Percentiles rank a stretch among this genome's conserved stretches.
Evolutionary conservation across 2,797 vertebrate genomes (phyloP).

Genomic region (Gallinago nigripennis): DNA sequence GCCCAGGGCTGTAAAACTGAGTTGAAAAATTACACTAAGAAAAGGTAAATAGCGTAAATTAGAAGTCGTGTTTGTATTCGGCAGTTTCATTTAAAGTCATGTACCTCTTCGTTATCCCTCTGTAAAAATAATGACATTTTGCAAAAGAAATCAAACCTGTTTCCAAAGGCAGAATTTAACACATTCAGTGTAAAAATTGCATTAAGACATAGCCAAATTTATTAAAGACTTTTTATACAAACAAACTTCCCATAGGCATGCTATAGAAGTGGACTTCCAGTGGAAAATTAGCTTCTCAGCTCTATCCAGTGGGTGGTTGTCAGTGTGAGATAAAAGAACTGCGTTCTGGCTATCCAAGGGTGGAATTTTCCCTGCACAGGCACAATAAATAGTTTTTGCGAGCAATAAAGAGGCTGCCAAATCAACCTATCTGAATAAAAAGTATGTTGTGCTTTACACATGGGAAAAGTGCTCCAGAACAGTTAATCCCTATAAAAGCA

Average conservation of each 20-base stretch:
- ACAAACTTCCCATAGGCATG: neutral
- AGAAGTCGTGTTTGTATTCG: neutral
- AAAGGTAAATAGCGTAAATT: neutral
- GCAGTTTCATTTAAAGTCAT: neutral
- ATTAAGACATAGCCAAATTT: neutral
- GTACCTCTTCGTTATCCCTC: neutral
- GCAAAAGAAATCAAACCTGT: neutral
- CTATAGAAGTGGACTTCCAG: neutral
- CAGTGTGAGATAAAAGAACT: neutral
- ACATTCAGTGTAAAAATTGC: neutral
- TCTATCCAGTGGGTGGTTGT: neutral
- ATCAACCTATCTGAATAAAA: constrained; percentile 56
- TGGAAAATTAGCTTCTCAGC: constrained; percentile 16
- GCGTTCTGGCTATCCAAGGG: neutral
- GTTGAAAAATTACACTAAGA: neutral
- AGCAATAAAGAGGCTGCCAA: constrained; percentile 19
- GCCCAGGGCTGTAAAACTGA: neutral
- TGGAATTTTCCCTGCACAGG: neutral
- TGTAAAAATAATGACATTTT: neutral
- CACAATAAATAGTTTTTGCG: constrained; percentile 26
- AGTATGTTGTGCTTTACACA: constrained; percentile 21
- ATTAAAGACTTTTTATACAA: neutral
- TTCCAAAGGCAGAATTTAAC: neutral
- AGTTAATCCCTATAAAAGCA: constrained; percentile 60
- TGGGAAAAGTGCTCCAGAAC: constrained; percentile 51